These are phyloP conservation scores for Melanerpes aurifrons DNA, from an alignment of 2,113 vertebrate genomes.

Conservation along the genomic window DNA sequence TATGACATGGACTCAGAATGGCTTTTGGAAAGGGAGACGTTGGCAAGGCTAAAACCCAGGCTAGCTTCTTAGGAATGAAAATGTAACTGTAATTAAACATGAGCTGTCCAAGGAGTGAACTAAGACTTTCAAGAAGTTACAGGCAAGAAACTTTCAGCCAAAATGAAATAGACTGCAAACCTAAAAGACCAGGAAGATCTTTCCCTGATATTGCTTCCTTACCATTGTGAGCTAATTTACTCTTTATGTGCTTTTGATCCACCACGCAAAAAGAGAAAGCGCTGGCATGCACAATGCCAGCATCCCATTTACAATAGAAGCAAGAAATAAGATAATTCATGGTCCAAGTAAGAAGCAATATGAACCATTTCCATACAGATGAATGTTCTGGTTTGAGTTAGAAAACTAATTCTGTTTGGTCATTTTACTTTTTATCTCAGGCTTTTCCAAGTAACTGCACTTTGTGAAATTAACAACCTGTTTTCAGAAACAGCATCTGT, in stretches of 20 bases:
- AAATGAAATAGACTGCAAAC: neutral
- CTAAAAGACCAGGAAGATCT: neutral
- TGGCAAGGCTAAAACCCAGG: neutral
- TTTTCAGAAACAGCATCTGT: no score
- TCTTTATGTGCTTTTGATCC: neutral
- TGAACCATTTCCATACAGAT: accelerated
- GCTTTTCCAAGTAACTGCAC: no score
- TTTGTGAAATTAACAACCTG: no score
- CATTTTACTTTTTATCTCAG: no score
- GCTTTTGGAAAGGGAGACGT: neutral
- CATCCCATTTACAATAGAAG: neutral
- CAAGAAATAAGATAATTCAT: neutral
- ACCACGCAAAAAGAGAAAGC: neutral
- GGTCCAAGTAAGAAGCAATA: neutral
- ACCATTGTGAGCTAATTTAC: neutral
- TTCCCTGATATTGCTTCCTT: neutral
- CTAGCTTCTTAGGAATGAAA: neutral
- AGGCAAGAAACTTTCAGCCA: neutral
- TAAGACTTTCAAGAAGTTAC: neutral
- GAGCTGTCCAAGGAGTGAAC: neutral
- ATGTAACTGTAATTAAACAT: neutral
- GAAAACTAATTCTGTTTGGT: no score
- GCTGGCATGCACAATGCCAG: neutral
- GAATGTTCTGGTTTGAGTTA: neutral
- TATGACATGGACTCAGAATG: neutral